These are phyloP conservation scores for Beris chalybata DNA, from an alignment of 2,888 invertebrate species.

Conservation along the genomic window DNA sequence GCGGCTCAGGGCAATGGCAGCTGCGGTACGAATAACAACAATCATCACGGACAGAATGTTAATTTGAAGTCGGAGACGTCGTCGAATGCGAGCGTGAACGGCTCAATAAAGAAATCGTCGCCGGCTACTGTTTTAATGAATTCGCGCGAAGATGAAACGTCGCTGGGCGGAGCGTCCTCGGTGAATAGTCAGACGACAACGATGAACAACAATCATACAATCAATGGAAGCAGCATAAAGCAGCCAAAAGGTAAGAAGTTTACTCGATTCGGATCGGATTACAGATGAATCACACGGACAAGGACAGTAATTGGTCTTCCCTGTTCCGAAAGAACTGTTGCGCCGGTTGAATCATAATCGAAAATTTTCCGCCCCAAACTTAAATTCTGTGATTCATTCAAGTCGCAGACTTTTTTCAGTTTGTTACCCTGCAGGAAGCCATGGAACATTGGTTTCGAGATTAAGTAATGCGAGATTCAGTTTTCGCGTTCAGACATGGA, in stretches of 20 bases:
- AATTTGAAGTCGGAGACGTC: slow-evolving; percentile 42
- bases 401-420: no score
- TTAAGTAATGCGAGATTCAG: no score
- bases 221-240: slow-evolving; percentile 35
- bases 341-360: no score
- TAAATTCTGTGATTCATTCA: no score
- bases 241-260: slow-evolving; percentile 40
- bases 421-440: no score
- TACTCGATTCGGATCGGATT: no score
- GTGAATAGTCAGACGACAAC: slow-evolving; percentile 47
- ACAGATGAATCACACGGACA: no score
- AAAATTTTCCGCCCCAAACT: no score
- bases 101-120: slow-evolving; percentile 41
- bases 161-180: slow-evolving; percentile 51
- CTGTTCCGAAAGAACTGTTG: no score
- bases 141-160: slow-evolving; percentile 50
- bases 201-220: slow-evolving; percentile 31
- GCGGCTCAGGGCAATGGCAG: background rate
- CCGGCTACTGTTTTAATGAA: slow-evolving; percentile 44
- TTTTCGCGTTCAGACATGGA: no score
- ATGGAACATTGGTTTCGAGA: no score
- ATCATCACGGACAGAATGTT: slow-evolving; percentile 4
- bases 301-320: no score
- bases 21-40: background rate
- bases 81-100: slow-evolving; percentile 42